These are phyloP conservation scores for Chlorocebus sabaeus DNA, from an alignment of 2,113 vertebrate species.

Conservation along the genomic window DNA sequence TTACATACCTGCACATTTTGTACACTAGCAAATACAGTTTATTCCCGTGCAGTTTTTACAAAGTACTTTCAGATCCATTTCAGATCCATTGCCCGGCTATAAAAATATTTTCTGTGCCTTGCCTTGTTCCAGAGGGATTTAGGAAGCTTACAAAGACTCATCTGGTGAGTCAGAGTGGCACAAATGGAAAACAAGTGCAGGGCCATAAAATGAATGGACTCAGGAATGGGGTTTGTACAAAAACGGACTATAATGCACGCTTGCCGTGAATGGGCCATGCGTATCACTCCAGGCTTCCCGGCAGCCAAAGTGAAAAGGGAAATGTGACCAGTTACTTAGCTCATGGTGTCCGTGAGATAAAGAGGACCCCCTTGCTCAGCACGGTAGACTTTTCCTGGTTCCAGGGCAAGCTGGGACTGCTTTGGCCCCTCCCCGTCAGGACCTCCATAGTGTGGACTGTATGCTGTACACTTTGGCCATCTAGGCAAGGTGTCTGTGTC, in stretches of 20 bases:
- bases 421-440: neutral
- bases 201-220: neutral
- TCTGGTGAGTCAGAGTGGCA: neutral
- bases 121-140: neutral
- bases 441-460: fast-evolving
- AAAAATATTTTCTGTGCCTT: neutral
- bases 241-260: neutral
- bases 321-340: neutral
- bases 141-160: neutral
- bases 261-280: neutral
- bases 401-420: neutral
- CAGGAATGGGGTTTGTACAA: neutral
- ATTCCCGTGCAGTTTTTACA: neutral
- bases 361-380: neutral
- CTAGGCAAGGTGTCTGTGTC: neutral
- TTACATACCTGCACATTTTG: neutral
- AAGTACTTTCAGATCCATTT: neutral
- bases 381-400: neutral
- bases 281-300: neutral
- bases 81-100: neutral
- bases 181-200: neutral
- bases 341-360: neutral
- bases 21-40: neutral
- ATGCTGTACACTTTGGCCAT: too few relatives aligned
- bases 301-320: neutral